Base-by-base conservation (phyloP, 1,140 invertebrate species). In the Pseudoatta argentina region DNA sequence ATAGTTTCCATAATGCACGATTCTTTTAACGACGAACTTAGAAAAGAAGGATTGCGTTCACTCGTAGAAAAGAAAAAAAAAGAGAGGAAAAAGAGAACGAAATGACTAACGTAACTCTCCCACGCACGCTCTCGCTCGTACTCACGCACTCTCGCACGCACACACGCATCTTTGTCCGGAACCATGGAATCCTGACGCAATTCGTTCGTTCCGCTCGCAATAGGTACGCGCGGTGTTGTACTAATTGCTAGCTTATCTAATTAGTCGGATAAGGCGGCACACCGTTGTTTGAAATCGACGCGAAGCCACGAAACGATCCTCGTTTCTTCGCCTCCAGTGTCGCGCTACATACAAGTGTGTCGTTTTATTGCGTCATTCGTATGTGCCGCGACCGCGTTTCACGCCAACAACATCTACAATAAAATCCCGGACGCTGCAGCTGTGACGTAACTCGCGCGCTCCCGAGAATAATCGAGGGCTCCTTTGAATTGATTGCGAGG, bases 1-100 rank as follows among this genome's bases (percentile, higher is more conserved):
- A 94, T 95, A 95, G 86, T 93, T 94, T 91, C 63, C 87, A 92
- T 87, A 88, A 91, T 87, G 88, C 82, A 93, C 90, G 64, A 24
- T 44, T 81, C 82, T 88, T 44, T 92, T 83, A 93, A 92, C 90
- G 78, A 87, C 77, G 21, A 83, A 91, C 83, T 92, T 91, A 88
- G 78, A 91, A 92, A 93, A 91, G 55, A 88, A 92, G 92, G 73
- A 85, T 61, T 55, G 76, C 72, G 69, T 12, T 89, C 75, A 51
- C 12, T 79, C 34, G 21, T 39, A 82, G 61, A 85, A 39, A 39
- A 8, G 30, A 34, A 91, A 82, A 91, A 67, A 27, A 67, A 12
- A 67, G 10, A 39, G 21, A 30, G 5, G 8, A 39, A 67, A 83
- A 34, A 67, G 24, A 24, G 44, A 55, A 81, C 44, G n/a, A 82